Base-by-base conservation (phyloP, 2,797 vertebrate species). In the Chromobotia macracanthus region DNA sequence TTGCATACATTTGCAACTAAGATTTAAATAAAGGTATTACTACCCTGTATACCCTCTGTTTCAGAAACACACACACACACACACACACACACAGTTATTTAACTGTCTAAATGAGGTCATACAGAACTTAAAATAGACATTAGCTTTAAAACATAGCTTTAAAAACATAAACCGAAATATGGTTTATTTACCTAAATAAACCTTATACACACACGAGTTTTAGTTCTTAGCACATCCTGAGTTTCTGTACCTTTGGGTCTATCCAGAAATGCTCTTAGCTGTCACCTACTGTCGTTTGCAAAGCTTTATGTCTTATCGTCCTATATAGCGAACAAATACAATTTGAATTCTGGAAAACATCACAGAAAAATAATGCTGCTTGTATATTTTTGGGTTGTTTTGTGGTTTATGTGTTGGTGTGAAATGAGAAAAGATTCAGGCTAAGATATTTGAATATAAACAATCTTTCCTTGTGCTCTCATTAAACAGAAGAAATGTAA, bases 191-290 rank as follows among this genome's bases (percentile, higher is more conserved):
- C n/a, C n/a, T n/a, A 28, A 28, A 28, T 28, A 28, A 28, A 28
- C 28, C 28, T 28, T 28, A 28, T 28, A 28, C 28, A 28, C 28
- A 28, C 4, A 28, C 28, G 4, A 28, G 35, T 72, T 67, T 21
- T 65, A 55, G 65, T 51, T 73, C 78, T 68, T 31, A 15, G 31
- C 53, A 58, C 65, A 70, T 53, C 73, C 61, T 46, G 41, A 28
- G 65, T 8, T 21, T 28, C 28, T 15, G 65, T 28, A 58, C 75
- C 79, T 79, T 79, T 72, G 63, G 77, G 58, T 58, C n/a, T 19
- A 85, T 83, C 86, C 88, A 72, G 68, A 73, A 19, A 4, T 83
- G 83, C 81, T 75, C 80, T 81, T 68, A 79, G 82, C 78, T 81
- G 80, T 55, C 61, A 73, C 31, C 71, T 61, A 60, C 28, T 28